Evolutionary conservation across 1,140 invertebrate genomes (phyloP).

Genomic region (Bombus sibiricus): DNA sequence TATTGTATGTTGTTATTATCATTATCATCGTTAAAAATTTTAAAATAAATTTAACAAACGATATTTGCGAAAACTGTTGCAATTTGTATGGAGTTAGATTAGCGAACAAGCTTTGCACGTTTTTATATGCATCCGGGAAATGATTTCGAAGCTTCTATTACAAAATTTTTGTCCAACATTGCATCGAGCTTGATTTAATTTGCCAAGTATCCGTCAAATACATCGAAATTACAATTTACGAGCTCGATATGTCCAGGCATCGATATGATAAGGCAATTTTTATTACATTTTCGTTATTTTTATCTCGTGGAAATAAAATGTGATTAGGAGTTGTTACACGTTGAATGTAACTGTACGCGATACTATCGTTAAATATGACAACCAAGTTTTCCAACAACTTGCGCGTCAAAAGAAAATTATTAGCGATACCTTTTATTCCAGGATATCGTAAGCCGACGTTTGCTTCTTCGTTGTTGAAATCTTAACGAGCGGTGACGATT

Average conservation of each 20-base stretch:
- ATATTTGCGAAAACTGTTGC: neutral
- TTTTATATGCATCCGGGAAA: neutral
- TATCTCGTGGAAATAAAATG: too few species aligned
- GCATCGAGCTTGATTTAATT: neutral
- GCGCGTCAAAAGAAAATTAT: neutral
- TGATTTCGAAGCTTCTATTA: too few species aligned
- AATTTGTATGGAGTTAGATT: neutral
- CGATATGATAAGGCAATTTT: too few species aligned
- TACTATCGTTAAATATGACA: too few species aligned
- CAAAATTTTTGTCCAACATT: neutral
- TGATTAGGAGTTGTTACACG: too few species aligned
- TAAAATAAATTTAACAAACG: neutral
- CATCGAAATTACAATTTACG: neutral
- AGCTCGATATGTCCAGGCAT: neutral
- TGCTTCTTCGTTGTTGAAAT: constrained; percentile 79
- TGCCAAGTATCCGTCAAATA: neutral
- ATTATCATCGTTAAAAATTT: too few species aligned
- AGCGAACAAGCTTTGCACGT: neutral
- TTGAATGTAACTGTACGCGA: too few species aligned
- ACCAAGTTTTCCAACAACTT: neutral
- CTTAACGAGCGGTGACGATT: constrained; percentile 73
- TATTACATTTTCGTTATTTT: too few species aligned
- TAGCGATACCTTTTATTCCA: constrained; percentile 78
- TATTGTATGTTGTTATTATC: neutral
- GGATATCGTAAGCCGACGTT: constrained; percentile 77